Base-by-base conservation (phyloP, 2,888 invertebrate species). In the Epistrophe grossulariae region DNA sequence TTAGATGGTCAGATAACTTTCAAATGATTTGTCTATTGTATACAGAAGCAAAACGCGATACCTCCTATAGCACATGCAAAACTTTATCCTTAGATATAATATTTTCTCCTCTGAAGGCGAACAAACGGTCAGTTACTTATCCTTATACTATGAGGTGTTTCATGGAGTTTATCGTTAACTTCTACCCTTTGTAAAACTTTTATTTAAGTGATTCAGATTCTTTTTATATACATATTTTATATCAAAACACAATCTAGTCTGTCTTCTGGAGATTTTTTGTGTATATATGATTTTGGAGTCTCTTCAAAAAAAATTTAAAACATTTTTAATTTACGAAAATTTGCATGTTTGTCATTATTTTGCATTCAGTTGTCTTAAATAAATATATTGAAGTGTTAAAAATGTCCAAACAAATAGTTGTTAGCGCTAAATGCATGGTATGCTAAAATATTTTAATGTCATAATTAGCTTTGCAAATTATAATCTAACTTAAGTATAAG, bases 241-340 rank as follows among this genome's bases (percentile, higher is more conserved):
- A 84, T 84, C 74, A 64, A 52, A 70, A 71, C 79, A 70, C 83
- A 84, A 84, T 84, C 83, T 70, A 17, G 11, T 55, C 38, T 64
- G 48, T 64, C 15, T 19, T 62, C 43, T 52, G 15, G 43, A 17
- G 19, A 19, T 6, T 48, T 48, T 24, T 43, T 38, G 57, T 66
- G 9, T 62, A 2, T 15, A 13, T 4, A 4, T 0, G 24, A 24
- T 24, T 24, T 24, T 24, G 4, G 17, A 17, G 10, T 31, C 17
- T 10, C 17, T 59, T 19, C 0, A 38, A 35, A 19, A 9, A 1
- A 31, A 35, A 60, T 15, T 17, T 0, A 57, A 57, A 35, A 35
- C 9, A n/a, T 60, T 35, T 60, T 38, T 40, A 13, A 19, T 40
- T 19, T 24, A 0, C 15, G 38, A 40, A 60, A 28, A n/a, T 31